Conservation (phyloP, 2,113 vertebrate species). For the Pyxicephalus adspersus region DNA sequence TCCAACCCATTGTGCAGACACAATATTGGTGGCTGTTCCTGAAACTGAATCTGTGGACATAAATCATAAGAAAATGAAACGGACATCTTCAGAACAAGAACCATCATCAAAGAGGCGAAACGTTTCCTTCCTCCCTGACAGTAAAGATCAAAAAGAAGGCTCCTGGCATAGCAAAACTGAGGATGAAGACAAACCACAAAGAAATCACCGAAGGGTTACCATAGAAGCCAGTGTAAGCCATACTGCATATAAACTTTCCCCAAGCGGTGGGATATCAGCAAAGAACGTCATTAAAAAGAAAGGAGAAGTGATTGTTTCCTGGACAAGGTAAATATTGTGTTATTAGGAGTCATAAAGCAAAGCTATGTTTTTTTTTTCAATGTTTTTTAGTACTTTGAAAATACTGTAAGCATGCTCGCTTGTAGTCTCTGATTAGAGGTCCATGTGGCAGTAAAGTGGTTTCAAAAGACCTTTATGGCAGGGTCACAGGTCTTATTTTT, state of each 20-base stretch:
- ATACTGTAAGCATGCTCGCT: neutral
- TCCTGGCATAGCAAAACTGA: conserved; percentile 60
- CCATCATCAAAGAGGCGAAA: conserved; percentile 70
- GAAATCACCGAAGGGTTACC: conserved; percentile 50
- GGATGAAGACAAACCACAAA: conserved; percentile 61
- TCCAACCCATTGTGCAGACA: neutral
- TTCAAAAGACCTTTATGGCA: too few relatives aligned
- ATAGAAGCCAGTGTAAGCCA: conserved; percentile 55
- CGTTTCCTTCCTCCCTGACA: conserved; percentile 57
- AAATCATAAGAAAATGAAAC: conserved; percentile 57
- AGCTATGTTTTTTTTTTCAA: too few relatives aligned
- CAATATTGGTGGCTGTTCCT: neutral
- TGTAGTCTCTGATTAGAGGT: too few relatives aligned
- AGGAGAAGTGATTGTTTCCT: conserved; percentile 89
- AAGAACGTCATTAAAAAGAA: conserved; percentile 94
- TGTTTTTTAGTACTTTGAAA: neutral
- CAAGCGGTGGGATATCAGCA: conserved; percentile 81
- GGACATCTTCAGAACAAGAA: conserved; percentile 61
- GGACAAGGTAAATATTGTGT: conserved; percentile 85
- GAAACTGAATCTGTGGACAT: neutral
- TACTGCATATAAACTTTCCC: conserved; percentile 56
- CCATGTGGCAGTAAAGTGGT: too few relatives aligned
- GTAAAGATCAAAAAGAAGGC: conserved; percentile 44
- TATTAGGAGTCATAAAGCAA: neutral
- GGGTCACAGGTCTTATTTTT: too few relatives aligned